These are phyloP conservation scores for Dysdera silvatica DNA, from an alignment of 1,140 invertebrate species.

Conservation along the genomic window DNA sequence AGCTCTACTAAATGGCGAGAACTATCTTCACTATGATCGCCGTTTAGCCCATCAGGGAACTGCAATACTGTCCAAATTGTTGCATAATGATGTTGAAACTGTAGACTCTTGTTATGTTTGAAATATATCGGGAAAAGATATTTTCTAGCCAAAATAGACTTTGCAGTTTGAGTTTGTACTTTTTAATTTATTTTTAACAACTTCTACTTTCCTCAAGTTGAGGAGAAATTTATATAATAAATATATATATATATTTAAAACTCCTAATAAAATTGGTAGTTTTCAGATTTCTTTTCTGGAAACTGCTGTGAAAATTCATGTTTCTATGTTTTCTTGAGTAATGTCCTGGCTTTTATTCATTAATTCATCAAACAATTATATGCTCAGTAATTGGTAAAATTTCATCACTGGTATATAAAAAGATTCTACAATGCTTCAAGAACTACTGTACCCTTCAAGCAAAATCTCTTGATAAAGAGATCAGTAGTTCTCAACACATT, in stretches of 20 bases:
- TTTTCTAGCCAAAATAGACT: slow-evolving; percentile 22
- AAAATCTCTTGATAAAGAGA: no score
- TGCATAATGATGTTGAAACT: slow-evolving; percentile 3
- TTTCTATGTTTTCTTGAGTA: background rate
- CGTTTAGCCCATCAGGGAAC: background rate
- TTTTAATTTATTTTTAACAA: slow-evolving; percentile 26
- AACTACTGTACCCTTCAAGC: no score
- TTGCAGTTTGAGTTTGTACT: slow-evolving; percentile 23
- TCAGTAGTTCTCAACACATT: no score
- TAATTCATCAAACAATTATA: no score
- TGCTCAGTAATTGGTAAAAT: no score
- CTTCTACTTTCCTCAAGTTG: slow-evolving; percentile 26
- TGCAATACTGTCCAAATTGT: slow-evolving; percentile 20
- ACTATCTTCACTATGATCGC: background rate
- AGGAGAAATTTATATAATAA: slow-evolving; percentile 22
- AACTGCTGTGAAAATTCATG: slow-evolving; percentile 1
- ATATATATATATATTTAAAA: no score
- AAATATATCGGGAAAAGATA: slow-evolving; percentile 12
- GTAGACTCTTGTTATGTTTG: slow-evolving; percentile 18
- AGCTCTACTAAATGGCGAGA: slow-evolving; percentile 3
- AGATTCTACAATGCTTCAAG: no score
- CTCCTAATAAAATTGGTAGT: slow-evolving; percentile 3
- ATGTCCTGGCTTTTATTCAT: no score
- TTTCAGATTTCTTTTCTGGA: slow-evolving; percentile 4
- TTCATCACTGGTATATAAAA: no score